phyloP scores from a whole-genome alignment of 2,113 vertebrate genomes.

The Antechinus flavipes region DNA sequence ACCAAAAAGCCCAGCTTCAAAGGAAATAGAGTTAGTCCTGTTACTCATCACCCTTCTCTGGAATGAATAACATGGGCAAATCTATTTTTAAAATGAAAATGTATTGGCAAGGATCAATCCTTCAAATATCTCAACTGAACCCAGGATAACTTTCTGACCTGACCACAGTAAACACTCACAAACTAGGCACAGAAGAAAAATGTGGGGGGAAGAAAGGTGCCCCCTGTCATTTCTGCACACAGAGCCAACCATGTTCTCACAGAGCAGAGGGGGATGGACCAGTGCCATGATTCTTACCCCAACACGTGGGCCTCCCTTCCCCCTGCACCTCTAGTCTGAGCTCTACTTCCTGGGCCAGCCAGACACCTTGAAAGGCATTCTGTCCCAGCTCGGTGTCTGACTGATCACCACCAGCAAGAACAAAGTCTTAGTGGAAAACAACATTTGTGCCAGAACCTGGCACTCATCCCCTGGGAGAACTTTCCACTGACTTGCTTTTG shows the following conservation, averaged over 20 bases:
- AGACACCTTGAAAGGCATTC: conserved; percentile 46
- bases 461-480: conserved; percentile 36
- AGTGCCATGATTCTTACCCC: background rate
- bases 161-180: background rate
- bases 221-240: accelerated
- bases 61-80: conserved; percentile 77
- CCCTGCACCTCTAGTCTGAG: accelerated
- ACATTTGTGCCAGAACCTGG: conserved; percentile 29
- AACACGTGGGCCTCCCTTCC: background rate
- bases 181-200: background rate
- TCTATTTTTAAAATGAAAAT: conserved; percentile 77
- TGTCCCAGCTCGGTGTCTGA: conserved; percentile 48
- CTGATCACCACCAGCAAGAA: conserved; percentile 65
- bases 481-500: conserved; percentile 51
- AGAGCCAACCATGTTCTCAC: background rate
- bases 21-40: background rate
- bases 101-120: conserved; percentile 72
- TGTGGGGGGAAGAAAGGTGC: background rate
- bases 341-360: background rate
- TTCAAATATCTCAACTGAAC: conserved; percentile 78
- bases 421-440: conserved; percentile 8
- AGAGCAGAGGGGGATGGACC: background rate
- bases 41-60: conserved; percentile 54
- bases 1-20: background rate
- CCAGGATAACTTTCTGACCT: conserved; percentile 70